A percentile compares a stretch with the other conserved stretches of the same genome.
Conservation (phyloP, 2,888 invertebrate species). For the Brachypterus glaber region DNA sequence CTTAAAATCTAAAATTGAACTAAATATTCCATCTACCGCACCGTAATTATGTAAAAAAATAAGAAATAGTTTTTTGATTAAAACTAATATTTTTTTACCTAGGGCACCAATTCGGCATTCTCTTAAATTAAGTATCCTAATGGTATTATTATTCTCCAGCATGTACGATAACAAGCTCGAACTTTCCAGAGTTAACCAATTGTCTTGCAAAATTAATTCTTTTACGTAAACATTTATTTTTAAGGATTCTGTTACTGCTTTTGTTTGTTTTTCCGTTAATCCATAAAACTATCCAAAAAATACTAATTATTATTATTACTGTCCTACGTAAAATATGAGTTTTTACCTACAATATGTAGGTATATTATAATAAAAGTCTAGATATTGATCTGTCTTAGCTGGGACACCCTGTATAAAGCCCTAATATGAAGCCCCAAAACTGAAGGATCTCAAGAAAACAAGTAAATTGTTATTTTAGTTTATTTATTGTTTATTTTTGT, state of each 20-base stretch:
- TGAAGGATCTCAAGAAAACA: too few relatives aligned
- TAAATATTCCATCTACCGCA: too few relatives aligned
- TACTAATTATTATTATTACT: not conserved
- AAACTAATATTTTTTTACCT: constrained; percentile 26
- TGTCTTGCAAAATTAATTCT: constrained; percentile 37
- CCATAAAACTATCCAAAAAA: constrained; percentile 32
- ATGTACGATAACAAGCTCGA: constrained; percentile 36
- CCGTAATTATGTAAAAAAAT: too few relatives aligned
- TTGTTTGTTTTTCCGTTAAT: constrained; percentile 32
- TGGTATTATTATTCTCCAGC: constrained; percentile 33
- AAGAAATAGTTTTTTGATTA: too few relatives aligned
- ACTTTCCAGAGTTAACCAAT: constrained; percentile 36
- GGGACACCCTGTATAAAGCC: too few relatives aligned
- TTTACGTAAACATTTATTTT: constrained; percentile 34
- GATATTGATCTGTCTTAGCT: too few relatives aligned
- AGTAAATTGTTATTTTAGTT: too few relatives aligned
- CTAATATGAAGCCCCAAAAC: too few relatives aligned
- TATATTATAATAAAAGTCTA: too few relatives aligned
- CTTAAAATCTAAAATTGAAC: too few relatives aligned
- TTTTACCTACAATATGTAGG: too few relatives aligned
- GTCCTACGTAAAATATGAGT: not conserved
- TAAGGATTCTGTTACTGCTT: constrained; percentile 34
- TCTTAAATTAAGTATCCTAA: constrained; percentile 35
- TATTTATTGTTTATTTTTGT: too few relatives aligned
- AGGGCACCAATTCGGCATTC: constrained; percentile 40